Conservation (phyloP, 2,888 invertebrate genomes). For the Eristalis intricaria region DNA sequence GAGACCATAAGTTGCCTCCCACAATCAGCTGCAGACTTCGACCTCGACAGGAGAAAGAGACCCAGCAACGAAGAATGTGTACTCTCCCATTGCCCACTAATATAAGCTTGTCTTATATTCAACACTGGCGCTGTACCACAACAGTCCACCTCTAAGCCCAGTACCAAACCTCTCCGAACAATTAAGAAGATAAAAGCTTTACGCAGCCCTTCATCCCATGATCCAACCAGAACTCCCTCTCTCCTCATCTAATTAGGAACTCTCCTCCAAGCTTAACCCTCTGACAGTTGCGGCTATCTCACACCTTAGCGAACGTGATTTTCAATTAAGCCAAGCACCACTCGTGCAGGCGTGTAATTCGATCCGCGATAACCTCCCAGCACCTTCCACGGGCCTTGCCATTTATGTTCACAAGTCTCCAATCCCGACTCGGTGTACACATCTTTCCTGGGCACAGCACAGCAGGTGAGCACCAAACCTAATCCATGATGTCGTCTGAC, state of each 20-base stretch:
- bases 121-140: too few species aligned
- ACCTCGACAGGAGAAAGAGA: too few species aligned
- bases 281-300: constrained; percentile 43
- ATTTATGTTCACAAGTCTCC: constrained; percentile 17
- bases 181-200: too few species aligned
- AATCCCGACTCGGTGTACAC: constrained; percentile 26
- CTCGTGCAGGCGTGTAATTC: constrained; percentile 63
- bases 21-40: too few species aligned
- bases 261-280: neutral
- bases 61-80: too few species aligned
- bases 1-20: too few species aligned
- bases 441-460: constrained; percentile 40
- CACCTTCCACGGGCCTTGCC: constrained; percentile 40
- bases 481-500: constrained; percentile 62
- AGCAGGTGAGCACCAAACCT: constrained; percentile 63
- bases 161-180: too few species aligned
- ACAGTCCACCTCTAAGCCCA: too few species aligned
- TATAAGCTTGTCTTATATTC: too few species aligned
- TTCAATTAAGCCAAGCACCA: constrained; percentile 65
- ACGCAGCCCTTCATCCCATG: too few species aligned
- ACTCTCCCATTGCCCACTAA: too few species aligned
- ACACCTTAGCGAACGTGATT: constrained; percentile 44
- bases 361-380: constrained; percentile 64
- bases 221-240: too few species aligned
- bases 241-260: neutral